Conservation (phyloP, 2,888 invertebrate genomes). For the Epistrophella euchroma region DNA sequence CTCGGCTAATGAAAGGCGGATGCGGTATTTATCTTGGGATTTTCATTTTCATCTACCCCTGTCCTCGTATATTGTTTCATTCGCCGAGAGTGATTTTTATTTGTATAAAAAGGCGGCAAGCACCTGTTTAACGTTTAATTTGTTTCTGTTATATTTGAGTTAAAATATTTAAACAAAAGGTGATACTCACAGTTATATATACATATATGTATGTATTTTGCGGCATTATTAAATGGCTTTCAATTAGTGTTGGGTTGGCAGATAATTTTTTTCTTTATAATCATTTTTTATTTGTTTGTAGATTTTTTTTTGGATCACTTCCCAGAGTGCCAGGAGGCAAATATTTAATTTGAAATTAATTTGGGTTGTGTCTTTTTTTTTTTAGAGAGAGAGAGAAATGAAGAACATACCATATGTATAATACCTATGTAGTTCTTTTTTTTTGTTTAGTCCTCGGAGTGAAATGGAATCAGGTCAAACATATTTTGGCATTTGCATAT, state of each 20-base stretch:
- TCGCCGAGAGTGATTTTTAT: constrained; percentile 52
- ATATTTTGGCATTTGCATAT: neutral
- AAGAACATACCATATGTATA: too few species aligned
- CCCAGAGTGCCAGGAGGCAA: constrained; percentile 63
- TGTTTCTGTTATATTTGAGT: constrained; percentile 65
- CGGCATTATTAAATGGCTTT: constrained; percentile 45
- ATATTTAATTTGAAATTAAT: constrained; percentile 65
- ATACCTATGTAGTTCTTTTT: neutral
- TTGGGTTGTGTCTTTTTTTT: constrained; percentile 14
- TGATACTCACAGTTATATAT: neutral
- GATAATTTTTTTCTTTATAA: neutral
- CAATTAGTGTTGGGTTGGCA: constrained; percentile 54
- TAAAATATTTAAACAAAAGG: constrained; percentile 71
- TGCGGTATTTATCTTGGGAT: constrained; percentile 73
- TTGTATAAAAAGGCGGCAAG: constrained; percentile 26
- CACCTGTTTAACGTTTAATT: constrained; percentile 71
- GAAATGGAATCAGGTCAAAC: neutral
- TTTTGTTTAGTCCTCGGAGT: neutral
- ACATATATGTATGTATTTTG: neutral
- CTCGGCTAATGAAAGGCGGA: constrained; percentile 69
- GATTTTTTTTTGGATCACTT: constrained; percentile 54
- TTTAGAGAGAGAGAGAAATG: neutral
- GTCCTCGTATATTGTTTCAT: constrained; percentile 16
- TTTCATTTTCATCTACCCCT: constrained; percentile 57
- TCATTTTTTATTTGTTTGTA: constrained; percentile 16